phyloP scores from a whole-genome alignment of 2,113 vertebrate genomes.

The Brachyhypopomus gauderio region DNA sequence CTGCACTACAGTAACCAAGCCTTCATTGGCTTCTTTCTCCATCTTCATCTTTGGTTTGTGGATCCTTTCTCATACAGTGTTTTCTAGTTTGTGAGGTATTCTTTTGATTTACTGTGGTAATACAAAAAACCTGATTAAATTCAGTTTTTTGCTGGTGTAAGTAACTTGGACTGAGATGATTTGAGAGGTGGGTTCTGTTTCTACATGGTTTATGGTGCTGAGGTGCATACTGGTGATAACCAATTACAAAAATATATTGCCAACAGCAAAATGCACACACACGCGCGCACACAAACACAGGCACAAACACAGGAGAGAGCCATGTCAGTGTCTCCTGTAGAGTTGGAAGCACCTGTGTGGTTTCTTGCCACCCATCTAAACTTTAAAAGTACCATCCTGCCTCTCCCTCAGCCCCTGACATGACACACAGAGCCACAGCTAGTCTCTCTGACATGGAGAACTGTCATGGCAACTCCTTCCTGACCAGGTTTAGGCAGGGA shows the following conservation, averaged over 20 bases:
- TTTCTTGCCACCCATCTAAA: constrained; percentile 41
- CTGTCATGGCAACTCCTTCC: constrained; percentile 34
- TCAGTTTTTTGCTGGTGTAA: constrained; percentile 16
- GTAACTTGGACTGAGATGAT: background rate
- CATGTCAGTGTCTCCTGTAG: constrained; percentile 26
- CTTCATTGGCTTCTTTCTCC: too few relatives aligned
- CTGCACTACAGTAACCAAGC: background rate
- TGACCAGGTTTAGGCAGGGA: too few relatives aligned
- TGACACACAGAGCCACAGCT: constrained; percentile 13
- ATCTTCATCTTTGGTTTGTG: too few relatives aligned
- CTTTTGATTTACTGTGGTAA: constrained; percentile 14
- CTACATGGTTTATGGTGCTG: constrained; percentile 4
- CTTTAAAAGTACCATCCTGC: constrained; percentile 40
- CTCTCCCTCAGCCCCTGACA: constrained; percentile 23
- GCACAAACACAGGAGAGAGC: background rate
- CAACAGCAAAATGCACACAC: background rate
- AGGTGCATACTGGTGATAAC: background rate
- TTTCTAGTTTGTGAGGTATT: background rate
- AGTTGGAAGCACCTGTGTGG: constrained; percentile 22
- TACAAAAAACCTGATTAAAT: background rate
- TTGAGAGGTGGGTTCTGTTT: constrained; percentile 2
- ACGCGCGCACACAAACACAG: background rate
- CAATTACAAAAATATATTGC: background rate
- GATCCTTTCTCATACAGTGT: background rate
- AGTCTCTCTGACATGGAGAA: background rate